Evolutionary conservation across 2,888 invertebrate species (phyloP), one percentile per base, ranked within the genome.

Genomic region (Brenthis daphne): DNA sequence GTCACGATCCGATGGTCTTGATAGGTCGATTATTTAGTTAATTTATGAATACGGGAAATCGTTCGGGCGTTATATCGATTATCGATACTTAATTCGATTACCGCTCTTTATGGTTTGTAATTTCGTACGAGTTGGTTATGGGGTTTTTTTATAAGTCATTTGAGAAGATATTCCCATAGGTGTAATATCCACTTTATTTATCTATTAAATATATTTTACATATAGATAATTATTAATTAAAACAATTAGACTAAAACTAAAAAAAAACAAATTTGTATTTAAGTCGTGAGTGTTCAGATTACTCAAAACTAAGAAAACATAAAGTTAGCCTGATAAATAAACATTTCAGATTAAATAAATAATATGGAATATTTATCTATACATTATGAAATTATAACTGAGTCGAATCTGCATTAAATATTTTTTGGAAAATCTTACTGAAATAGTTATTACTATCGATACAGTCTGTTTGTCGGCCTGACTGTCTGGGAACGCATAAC

Each of bases 1-100:
- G 84, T 77, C 78, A 81, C 84, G 83, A 77, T 71, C 75, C 77
- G 77, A 67, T 73, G 81, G 73, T 75, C 79, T 67, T 74, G 76
- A 78, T 78, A 74, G 67, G 64, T 69, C 72, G 75, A 75, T 77
- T 76, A 75, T 76, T 74, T 75, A 72, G 76, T 75, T 80, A 78
- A 79, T 77, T 78, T 78, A 78, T 78, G 73, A 74, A 73, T 70
- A 73, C 73, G 70, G 68, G 67, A 71, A 79, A 79, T 79, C 80
- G 75, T 69, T 78, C 80, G 75, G 77, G 80, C 79, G 80, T 81
- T 77, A 73, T 77, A 78, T 77, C 76, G 76, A 77, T 79, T 79
- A 79, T 78, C 76, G 77, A 76, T 77, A 73, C 71, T 74, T 77
- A 74, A 79, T 76, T 77, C 79, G 79, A 80, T 79, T 78, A 80